Evolutionary conservation across 1,140 invertebrate species (phyloP).

Genomic region (Acromyrmex echinatior): DNA sequence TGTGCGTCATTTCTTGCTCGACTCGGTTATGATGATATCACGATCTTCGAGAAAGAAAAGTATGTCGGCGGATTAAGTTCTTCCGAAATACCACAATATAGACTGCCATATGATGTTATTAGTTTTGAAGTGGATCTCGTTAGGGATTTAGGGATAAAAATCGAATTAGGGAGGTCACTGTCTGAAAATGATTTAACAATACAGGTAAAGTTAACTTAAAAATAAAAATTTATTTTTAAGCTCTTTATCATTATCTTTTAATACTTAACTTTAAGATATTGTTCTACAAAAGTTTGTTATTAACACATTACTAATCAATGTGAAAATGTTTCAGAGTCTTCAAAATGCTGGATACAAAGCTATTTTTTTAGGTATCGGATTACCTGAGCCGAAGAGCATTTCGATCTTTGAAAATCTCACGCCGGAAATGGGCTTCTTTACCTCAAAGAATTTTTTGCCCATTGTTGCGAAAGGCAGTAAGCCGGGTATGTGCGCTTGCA

Average conservation of each 20-base stretch:
- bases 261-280: not conserved
- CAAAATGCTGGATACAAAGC: conserved; percentile 91
- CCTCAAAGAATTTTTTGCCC: conserved; percentile 98
- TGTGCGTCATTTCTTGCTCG: conserved; percentile 98
- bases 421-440: conserved; percentile 95
- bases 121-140: conserved; percentile 97
- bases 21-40: conserved; percentile 96
- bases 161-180: conserved; percentile 89
- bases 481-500: conserved; percentile 93
- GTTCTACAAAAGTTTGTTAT: not conserved
- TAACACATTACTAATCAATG: not conserved
- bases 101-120: conserved; percentile 96
- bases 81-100: conserved; percentile 98
- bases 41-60: conserved; percentile 96
- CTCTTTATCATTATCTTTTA: not conserved
- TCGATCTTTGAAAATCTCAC: conserved; percentile 94
- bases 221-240: conserved; percentile 14
- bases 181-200: conserved; percentile 91
- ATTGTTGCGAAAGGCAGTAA: conserved; percentile 95
- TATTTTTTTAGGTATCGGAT: conserved; percentile 97
- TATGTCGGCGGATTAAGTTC: conserved; percentile 97
- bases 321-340: conserved; percentile 87
- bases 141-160: conserved; percentile 96
- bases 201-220: conserved; percentile 84
- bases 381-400: conserved; percentile 95